These are phyloP conservation scores for Callimorpha dominula DNA, from an alignment of 2,888 invertebrate species.

Conservation along the genomic window DNA sequence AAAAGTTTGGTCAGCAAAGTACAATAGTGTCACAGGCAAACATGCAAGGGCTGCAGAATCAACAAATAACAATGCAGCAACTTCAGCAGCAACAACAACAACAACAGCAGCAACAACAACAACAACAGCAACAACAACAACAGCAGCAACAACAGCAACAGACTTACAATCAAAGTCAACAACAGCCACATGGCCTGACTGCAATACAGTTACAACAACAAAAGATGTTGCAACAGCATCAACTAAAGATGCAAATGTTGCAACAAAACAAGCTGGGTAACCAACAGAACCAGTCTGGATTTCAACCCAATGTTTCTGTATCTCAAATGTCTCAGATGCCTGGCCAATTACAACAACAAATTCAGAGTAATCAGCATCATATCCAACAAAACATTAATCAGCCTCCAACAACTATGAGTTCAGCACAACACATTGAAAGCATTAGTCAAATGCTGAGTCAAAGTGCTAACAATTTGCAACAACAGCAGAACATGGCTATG, in stretches of 20 bases:
- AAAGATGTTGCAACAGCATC: constrained; percentile 87
- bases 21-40: constrained; percentile 72
- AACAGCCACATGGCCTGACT: constrained; percentile 79
- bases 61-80: constrained; percentile 76
- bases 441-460: constrained; percentile 87
- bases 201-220: constrained; percentile 85
- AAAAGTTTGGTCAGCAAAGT: constrained; percentile 78
- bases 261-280: constrained; percentile 69
- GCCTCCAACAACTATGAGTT: constrained; percentile 82
- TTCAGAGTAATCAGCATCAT: constrained; percentile 76
- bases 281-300: constrained; percentile 72
- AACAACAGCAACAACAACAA: constrained; percentile 48
- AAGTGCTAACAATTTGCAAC: constrained; percentile 81
- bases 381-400: constrained; percentile 78
- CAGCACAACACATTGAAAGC: constrained; percentile 88
- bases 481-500: constrained; percentile 80
- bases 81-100: constrained; percentile 65
- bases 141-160: constrained; percentile 64
- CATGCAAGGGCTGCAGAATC: constrained; percentile 65
- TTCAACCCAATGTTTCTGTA: constrained; percentile 77
- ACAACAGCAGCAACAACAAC: constrained; percentile 61
- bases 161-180: constrained; percentile 51
- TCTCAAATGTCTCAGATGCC: constrained; percentile 80
- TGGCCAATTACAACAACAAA: constrained; percentile 78
- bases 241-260: constrained; percentile 84